phyloP scores from a whole-genome alignment of 2,113 vertebrate genomes.

The Cyphomyrus plagiostoma region DNA sequence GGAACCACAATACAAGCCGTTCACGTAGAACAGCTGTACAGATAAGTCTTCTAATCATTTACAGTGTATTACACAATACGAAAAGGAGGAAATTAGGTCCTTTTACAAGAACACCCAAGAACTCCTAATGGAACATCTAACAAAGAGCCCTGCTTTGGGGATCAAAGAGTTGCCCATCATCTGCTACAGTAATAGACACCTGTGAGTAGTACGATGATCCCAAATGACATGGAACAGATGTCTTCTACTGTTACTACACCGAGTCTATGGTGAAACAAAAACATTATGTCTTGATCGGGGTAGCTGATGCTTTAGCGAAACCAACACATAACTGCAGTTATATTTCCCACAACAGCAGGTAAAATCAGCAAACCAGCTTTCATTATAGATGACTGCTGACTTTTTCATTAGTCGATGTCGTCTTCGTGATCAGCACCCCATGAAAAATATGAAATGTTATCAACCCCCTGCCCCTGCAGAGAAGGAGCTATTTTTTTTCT shows the following conservation, averaged over 20 bases:
- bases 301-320: background rate
- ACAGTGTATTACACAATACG: background rate
- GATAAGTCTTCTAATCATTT: background rate
- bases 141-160: background rate
- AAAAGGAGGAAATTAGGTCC: background rate
- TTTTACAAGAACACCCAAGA: background rate
- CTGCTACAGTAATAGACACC: background rate
- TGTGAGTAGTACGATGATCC: background rate
- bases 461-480: background rate
- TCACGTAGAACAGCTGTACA: background rate
- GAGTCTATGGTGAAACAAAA: background rate
- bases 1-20: background rate
- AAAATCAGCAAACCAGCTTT: background rate
- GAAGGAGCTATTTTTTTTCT: background rate
- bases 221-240: background rate
- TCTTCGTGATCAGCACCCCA: background rate
- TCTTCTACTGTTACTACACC: background rate
- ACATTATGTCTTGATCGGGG: background rate
- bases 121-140: background rate
- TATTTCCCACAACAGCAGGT: background rate
- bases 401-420: background rate
- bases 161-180: background rate
- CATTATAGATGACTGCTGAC: constrained; percentile 2
- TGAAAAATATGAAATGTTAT: background rate
- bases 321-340: background rate